Percentiles rank a stretch among this genome's conserved stretches.
Conservation (phyloP, 1,140 invertebrate genomes). For the Atta texana region DNA sequence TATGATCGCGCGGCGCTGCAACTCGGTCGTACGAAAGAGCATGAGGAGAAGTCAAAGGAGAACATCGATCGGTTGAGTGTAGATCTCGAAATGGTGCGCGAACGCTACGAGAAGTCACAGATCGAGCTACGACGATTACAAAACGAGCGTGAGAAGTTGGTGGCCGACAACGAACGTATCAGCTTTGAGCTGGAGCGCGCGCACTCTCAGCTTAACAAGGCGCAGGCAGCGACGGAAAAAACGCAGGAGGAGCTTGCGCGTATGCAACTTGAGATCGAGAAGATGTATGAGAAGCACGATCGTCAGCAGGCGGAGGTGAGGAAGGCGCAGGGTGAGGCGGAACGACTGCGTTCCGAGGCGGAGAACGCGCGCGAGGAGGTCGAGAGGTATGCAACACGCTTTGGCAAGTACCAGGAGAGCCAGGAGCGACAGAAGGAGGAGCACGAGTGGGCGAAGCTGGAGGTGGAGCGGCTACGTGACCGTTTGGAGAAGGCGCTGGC, state of each 20-base stretch:
- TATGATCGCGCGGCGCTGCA: slow-evolving; percentile 94
- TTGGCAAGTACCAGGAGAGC: slow-evolving; percentile 92
- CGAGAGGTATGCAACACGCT: slow-evolving; percentile 91
- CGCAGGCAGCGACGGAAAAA: slow-evolving; percentile 94
- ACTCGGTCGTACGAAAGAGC: slow-evolving; percentile 93
- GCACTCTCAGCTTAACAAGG: slow-evolving; percentile 93
- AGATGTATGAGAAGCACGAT: slow-evolving; percentile 96
- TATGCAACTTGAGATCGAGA: slow-evolving; percentile 95
- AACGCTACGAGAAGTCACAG: slow-evolving; percentile 95
- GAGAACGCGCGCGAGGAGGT: slow-evolving; percentile 91
- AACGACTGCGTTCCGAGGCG: slow-evolving; percentile 90
- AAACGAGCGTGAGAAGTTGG: slow-evolving; percentile 94
- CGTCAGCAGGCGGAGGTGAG: slow-evolving; percentile 93
- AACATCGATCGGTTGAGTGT: slow-evolving; percentile 93
- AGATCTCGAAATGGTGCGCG: slow-evolving; percentile 94
- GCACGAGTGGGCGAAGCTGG: slow-evolving; percentile 92
- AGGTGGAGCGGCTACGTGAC: slow-evolving; percentile 93
- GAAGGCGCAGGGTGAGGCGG: slow-evolving; percentile 92
- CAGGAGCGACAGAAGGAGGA: slow-evolving; percentile 92
- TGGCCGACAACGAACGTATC: slow-evolving; percentile 93
- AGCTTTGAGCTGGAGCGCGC: slow-evolving; percentile 94
- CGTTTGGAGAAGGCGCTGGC: slow-evolving; percentile 92
- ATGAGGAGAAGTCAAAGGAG: slow-evolving; percentile 96
- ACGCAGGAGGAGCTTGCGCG: slow-evolving; percentile 95
- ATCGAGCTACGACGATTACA: slow-evolving; percentile 93